Base-by-base conservation (phyloP, 2,113 vertebrate species). In the Alethe diademata region DNA sequence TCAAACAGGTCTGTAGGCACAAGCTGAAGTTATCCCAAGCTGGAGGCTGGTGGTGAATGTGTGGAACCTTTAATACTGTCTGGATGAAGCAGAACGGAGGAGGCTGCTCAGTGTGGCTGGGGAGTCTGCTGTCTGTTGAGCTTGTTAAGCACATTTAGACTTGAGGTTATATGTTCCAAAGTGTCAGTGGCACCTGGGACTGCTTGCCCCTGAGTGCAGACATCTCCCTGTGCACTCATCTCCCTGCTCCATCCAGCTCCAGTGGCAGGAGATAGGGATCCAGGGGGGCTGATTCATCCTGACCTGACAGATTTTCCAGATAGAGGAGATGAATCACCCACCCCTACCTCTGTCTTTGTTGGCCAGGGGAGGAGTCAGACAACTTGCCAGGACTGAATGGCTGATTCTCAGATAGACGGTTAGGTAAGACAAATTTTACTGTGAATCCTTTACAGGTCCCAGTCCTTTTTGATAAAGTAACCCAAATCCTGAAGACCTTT, bases 231-330 rank as follows among this genome's bases (percentile, higher is more conserved):
- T 36, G 54, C 54, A 53, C 72, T 67, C 82, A 42, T 20, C 43
- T 51, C 72, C 61, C 33, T 86, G 53, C 83, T 86, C 7, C 2
- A 54, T 57, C 36, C 83, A 87, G 90, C 87, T 78, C 16, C 78
- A 24, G 69, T 36, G 71, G 67, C 73, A 76, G 71, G 36, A 92
- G 94, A 90, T 70, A 65, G 64, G 64, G 72, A 88, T 96, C 88
- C 92, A 88, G 67, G 53, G 88, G 73, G 88, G 64, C 86, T 97
- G 96, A 96, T 83, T 96, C 94, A 93, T 86, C 95, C 96, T 95
- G 94, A 95, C 86, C 86, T 91, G 95, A 94, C 92, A 95, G 96
- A 97, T 96, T 79, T 93, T 64, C 42, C 36, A 94, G 92, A 95
- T 79, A 92, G 31, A 38, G 67, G 8, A 88, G 91, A 48, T 96